Conservation (phyloP, 2,797 vertebrate genomes). For the Phylloscopus collybita region DNA sequence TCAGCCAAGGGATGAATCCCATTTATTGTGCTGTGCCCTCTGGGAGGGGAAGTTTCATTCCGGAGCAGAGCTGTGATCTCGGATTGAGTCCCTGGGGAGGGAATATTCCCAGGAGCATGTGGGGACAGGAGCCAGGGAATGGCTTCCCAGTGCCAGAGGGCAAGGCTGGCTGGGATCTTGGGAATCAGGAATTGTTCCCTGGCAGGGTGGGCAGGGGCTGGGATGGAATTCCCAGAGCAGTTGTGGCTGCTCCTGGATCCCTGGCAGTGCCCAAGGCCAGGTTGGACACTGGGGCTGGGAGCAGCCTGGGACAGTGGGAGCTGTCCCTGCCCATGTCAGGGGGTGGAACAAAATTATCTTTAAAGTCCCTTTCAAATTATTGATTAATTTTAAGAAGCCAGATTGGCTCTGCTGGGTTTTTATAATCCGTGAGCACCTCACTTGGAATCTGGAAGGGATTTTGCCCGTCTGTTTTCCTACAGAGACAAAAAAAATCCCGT, state of each 20-base stretch:
- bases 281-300: background rate
- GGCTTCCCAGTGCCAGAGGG: background rate
- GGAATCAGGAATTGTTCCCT: background rate
- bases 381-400: background rate
- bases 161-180: rapidly evolving
- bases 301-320: background rate
- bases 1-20: background rate
- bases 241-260: background rate
- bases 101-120: too few species aligned
- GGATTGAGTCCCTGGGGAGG: background rate
- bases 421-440: background rate
- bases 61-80: background rate
- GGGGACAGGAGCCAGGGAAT: background rate
- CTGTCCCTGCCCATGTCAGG: background rate
- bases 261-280: background rate
- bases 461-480: background rate
- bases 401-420: background rate
- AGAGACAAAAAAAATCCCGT: background rate
- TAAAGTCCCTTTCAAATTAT: background rate
- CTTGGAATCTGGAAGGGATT: background rate
- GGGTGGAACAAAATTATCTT: background rate
- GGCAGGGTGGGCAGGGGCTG: background rate
- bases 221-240: background rate
- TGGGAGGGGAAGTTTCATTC: background rate
- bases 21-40: background rate